Evolutionary conservation across 2,888 invertebrate genomes (phyloP).

Genomic region (Dynastes hyllus): DNA sequence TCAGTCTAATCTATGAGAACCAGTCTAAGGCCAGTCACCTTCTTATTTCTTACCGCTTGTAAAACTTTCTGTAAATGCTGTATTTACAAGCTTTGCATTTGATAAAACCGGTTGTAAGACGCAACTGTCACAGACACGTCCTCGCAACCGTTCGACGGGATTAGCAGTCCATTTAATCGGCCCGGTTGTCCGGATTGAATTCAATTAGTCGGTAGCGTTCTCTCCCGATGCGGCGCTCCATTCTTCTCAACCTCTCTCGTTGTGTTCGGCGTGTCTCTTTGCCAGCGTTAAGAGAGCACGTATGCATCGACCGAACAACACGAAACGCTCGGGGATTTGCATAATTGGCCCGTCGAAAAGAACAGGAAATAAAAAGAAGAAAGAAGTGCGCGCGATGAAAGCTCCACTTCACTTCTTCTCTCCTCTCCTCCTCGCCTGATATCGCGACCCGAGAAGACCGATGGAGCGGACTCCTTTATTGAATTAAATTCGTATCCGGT

Average conservation of each 20-base stretch:
- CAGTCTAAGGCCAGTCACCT: too few species aligned
- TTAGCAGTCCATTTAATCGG: conserved; percentile 38
- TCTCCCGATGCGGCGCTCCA: conserved; percentile 9
- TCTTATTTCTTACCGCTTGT: too few species aligned
- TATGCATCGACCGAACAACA: conserved; percentile 8
- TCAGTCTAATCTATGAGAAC: too few species aligned
- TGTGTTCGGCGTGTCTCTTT: background rate
- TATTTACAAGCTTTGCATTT: background rate
- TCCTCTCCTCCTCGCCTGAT: background rate
- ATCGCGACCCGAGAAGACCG: background rate
- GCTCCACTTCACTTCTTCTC: background rate
- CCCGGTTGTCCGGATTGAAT: conserved; percentile 32
- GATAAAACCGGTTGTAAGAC: background rate
- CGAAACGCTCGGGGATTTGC: conserved; percentile 29
- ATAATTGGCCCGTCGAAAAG: conserved; percentile 40
- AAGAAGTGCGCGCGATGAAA: conserved; percentile 37
- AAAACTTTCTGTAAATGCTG: background rate
- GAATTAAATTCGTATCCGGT: conserved; percentile 44
- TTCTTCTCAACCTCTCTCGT: background rate
- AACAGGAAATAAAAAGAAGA: conserved; percentile 38
- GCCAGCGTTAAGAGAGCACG: background rate
- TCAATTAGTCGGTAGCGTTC: conserved; percentile 39
- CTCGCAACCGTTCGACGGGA: conserved; percentile 22
- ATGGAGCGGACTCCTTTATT: conserved; percentile 35
- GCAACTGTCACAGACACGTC: conserved; percentile 24